phyloP scores from a whole-genome alignment of 1,140 invertebrate species.

The Drosophila fuyamai region DNA sequence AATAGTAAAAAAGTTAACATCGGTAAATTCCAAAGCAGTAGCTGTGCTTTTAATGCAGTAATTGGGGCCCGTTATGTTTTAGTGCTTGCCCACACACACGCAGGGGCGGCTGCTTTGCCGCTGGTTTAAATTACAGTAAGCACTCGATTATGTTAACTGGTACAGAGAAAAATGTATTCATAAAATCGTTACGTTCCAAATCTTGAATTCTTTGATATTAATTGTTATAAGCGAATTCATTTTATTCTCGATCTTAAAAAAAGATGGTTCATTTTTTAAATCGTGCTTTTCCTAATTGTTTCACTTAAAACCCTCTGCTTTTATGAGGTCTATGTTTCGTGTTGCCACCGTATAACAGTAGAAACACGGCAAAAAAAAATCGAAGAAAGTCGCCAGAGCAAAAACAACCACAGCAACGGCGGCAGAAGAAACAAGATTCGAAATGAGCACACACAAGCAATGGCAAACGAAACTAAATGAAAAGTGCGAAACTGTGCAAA shows the following conservation, averaged over 20 bases:
- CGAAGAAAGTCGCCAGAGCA: slow-evolving; percentile 76
- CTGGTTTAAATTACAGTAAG: slow-evolving; percentile 53
- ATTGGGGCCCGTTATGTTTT: slow-evolving; percentile 79
- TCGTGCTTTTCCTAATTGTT: too few species aligned
- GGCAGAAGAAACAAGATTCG: slow-evolving; percentile 66
- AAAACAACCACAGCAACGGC: slow-evolving; percentile 42
- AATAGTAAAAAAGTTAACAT: slow-evolving; percentile 44
- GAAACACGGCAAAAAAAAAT: slow-evolving; percentile 54
- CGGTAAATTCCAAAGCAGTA: slow-evolving; percentile 57
- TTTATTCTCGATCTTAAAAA: too few species aligned
- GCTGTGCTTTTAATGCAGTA: slow-evolving; percentile 65
- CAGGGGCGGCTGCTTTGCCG: slow-evolving; percentile 52
- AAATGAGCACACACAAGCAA: slow-evolving; percentile 74
- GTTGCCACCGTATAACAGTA: slow-evolving; percentile 60
- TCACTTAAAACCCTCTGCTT: too few species aligned
- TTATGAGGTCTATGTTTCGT: not conserved
- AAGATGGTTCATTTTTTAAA: not conserved
- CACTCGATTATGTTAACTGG: not conserved
- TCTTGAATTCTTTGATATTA: too few species aligned
- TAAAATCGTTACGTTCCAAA: too few species aligned
- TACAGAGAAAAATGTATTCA: too few species aligned
- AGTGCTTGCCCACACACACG: slow-evolving; percentile 55
- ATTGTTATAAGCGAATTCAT: too few species aligned
- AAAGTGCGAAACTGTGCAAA: slow-evolving; percentile 58
- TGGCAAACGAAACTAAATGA: slow-evolving; percentile 74